Percentiles rank a stretch among this genome's conserved stretches.
Evolutionary conservation across 2,888 invertebrate species (phyloP).

Genomic region (Eucriotettix oculatus): DNA sequence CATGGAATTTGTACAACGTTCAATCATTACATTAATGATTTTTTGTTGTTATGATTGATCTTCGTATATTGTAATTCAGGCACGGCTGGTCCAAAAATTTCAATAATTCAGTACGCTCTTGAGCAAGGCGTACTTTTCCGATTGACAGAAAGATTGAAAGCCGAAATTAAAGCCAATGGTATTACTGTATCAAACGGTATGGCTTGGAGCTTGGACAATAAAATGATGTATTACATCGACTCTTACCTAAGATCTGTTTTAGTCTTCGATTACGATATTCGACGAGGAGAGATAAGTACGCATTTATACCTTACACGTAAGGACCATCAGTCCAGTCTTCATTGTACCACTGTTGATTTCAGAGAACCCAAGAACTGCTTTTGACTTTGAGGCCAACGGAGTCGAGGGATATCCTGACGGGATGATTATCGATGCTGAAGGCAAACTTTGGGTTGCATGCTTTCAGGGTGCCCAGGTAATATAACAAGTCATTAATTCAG

Average conservation of each 20-base stretch:
- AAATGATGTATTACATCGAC: slow-evolving; percentile 64
- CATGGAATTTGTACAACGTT: no score
- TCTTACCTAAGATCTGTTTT: slow-evolving; percentile 45
- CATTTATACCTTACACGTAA: no score
- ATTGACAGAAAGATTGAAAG: no score
- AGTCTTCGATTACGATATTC: slow-evolving; percentile 50
- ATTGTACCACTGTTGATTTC: not conserved
- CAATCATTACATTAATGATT: no score
- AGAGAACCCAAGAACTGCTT: slow-evolving; percentile 41
- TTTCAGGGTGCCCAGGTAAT: slow-evolving; percentile 44
- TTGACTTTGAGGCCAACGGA: slow-evolving; percentile 30
- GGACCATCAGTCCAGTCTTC: no score
- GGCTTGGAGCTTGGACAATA: slow-evolving; percentile 53
- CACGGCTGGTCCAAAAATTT: no score
- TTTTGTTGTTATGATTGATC: no score
- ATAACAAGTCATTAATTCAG: no score
- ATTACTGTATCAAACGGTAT: slow-evolving; percentile 64
- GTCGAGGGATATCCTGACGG: slow-evolving; percentile 46
- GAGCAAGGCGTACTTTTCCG: no score
- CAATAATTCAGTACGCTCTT: no score
- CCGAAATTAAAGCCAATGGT: no score
- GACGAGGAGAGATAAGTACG: slow-evolving; percentile 35
- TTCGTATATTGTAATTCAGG: no score
- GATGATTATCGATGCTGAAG: slow-evolving; percentile 64
- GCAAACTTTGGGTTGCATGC: slow-evolving; percentile 61